Evolutionary conservation across 1,140 invertebrate species (phyloP).

Genomic region (Drosophila nebulosa): DNA sequence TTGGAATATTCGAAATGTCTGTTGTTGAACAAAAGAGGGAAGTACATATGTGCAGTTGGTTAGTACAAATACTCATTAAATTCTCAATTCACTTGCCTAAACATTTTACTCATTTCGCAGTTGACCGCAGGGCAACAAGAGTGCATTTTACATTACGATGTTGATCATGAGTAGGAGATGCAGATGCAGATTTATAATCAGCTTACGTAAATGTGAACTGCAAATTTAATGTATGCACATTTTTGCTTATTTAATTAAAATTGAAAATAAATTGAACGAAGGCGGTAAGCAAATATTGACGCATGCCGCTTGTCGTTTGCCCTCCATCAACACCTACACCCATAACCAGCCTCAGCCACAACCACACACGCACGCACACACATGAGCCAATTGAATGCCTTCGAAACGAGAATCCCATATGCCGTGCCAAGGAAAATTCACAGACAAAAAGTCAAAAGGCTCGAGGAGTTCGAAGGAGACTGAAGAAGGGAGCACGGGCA

Average conservation of each 20-base stretch:
- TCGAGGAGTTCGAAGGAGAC: too few relatives aligned
- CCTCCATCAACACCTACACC: neutral
- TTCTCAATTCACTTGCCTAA: neutral
- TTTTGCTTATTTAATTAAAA: constrained; percentile 71
- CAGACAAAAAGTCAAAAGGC: constrained; percentile 51
- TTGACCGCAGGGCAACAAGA: neutral
- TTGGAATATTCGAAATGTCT: constrained; percentile 8
- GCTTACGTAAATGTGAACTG: constrained; percentile 44
- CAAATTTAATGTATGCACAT: constrained; percentile 58
- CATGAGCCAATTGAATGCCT: constrained; percentile 54
- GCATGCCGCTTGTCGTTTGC: neutral
- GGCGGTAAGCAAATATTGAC: constrained; percentile 50
- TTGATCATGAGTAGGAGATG: neutral
- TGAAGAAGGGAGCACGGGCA: constrained; percentile 5
- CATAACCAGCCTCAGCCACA: neutral
- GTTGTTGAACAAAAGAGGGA: constrained; percentile 19
- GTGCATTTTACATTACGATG: neutral
- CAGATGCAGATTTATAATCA: constrained; percentile 43
- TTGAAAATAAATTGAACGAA: constrained; percentile 64
- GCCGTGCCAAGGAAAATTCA: constrained; percentile 55
- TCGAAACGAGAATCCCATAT: constrained; percentile 39
- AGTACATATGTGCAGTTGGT: too few relatives aligned
- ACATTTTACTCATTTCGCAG: neutral
- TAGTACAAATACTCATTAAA: neutral
- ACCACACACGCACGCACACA: neutral